These are phyloP conservation scores for Cryptoblepharus egeriae DNA, from an alignment of 2,797 vertebrate species.

Conservation along the genomic window DNA sequence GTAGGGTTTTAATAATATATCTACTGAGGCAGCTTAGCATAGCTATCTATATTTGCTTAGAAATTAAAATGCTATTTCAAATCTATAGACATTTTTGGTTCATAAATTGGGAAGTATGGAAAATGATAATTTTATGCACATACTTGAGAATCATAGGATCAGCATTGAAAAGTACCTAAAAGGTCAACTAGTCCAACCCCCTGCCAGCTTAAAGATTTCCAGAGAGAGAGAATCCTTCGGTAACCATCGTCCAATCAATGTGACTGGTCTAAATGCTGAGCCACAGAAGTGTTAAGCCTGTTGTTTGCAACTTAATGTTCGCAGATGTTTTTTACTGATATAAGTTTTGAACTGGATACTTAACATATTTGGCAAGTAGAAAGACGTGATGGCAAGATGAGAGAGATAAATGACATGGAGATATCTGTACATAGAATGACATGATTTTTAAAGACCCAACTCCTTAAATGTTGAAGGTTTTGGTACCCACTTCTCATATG, in stretches of 20 bases:
- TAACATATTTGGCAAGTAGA: background rate
- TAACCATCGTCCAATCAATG: no score
- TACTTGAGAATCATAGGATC: background rate
- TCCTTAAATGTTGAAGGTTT: background rate
- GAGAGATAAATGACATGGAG: background rate
- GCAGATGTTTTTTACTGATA: background rate
- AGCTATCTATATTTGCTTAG: background rate
- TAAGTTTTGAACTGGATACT: background rate
- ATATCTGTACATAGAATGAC: background rate
- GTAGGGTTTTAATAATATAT: background rate
- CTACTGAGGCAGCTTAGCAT: background rate
- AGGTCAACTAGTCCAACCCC: no score
- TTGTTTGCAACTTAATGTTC: no score
- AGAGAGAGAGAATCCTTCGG: no score
- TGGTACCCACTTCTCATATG: background rate
- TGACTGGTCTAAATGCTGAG: background rate
- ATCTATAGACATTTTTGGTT: background rate
- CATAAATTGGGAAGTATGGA: no score
- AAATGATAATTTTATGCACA: background rate
- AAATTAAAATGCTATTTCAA: background rate
- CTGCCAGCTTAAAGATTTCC: no score
- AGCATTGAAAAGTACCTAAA: no score
- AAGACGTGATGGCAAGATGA: no score
- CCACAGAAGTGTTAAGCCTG: accelerated
- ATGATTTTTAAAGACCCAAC: background rate